Base-by-base conservation (phyloP, 35 echinoderm and acorn worm species). In the Apostichopus parvimensis region DNA sequence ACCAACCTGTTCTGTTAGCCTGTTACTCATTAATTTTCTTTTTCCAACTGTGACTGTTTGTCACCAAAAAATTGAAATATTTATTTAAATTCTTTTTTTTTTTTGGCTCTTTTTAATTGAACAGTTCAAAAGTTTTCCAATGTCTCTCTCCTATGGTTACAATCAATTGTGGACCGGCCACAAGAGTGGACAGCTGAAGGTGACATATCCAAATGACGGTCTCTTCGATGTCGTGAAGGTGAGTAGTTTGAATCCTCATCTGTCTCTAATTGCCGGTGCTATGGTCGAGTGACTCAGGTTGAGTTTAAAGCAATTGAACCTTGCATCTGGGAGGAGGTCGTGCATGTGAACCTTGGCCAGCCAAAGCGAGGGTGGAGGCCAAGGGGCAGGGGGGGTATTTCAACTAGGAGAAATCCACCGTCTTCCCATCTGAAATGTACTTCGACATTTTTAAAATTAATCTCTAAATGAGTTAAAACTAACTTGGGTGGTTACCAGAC, bases 161-260 rank as follows among this genome's bases (percentile, higher is more conserved):
- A 91, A 93, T 54, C 97, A 98, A 57, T 87, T 98, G 14, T 98
- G 97, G 97, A 89, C 91, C 0, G 97, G 97, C 22, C 90, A 91
- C 24, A 92, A 92, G 65, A 92, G 93, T 87, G 97, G 97, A 57
- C 26, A 66, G 1, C 73, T 98, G 17, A 17, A 77, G 56, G 73
- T 96, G 8, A 91, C 93, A 12, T 88, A 96, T 64, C 77, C 97
- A 10, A 95, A 83, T 57, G 68, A 87, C 68, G 97, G 97, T 17
- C 90, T 86, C 34, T 98, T 98, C 85, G 92, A 98, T 65, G 87
- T 98, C 86, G 93, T 98, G 58, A 90, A 96, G 93, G 95, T 96
- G 85, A 80, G 92, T 28, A 91, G 96, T 53, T 64, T 45, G 34
- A 45, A 45, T 45, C 34, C 34, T 7, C 56, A n/a, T 53, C 28